Evolutionary conservation across 2,113 vertebrate genomes (phyloP), one percentile per base, ranked within the genome.

Genomic region (Prietella phreatophila): DNA sequence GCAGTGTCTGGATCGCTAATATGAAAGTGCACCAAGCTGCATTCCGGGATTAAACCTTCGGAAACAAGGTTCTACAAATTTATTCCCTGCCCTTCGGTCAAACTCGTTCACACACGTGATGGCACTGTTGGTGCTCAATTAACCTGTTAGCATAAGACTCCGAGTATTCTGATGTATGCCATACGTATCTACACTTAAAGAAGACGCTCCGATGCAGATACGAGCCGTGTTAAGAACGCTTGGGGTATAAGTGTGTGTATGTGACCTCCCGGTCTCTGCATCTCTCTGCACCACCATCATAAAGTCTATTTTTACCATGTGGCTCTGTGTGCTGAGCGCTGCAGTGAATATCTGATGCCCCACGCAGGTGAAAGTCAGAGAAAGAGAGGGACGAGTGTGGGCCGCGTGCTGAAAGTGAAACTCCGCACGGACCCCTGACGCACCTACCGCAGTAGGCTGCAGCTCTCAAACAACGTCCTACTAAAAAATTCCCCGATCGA

Each of bases 311-410:
- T 94, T 92, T 93, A 92, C 89, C 73, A 85, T 11, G 84, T 90
- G 60, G 63, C 93, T 94, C 94, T 93, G 88, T 92, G 94, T 94
- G 93, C 87, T 78, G 56, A 89, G 92, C 91, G 88, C 86, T 88
- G 91, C 90, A 89, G 71, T 91, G 88, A 91, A 93, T 91, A 92
- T 93, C 90, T 94, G 80, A 94, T 93, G 85, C 83, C 61, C 91
- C 88, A 81, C 73, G 84, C 84, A 91, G 83, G 69, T 90, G 22
- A 73, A 47, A 84, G 63, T 53, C 36, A 60, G 60, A 67, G 47
- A 50, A 9, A 67, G 82, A 84, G 87, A 79, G 71, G 47, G 73
- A 22, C 55, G 60, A 79, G 82, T 56, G 87, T 78, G 79, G 85
- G 80, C 67, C 30, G 75, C 65, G 50, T 63, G 88, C 87, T 90